Evolutionary conservation across 2,113 vertebrate species (phyloP), one percentile per base, ranked within the genome.

Genomic region (Piprites chloris): DNA sequence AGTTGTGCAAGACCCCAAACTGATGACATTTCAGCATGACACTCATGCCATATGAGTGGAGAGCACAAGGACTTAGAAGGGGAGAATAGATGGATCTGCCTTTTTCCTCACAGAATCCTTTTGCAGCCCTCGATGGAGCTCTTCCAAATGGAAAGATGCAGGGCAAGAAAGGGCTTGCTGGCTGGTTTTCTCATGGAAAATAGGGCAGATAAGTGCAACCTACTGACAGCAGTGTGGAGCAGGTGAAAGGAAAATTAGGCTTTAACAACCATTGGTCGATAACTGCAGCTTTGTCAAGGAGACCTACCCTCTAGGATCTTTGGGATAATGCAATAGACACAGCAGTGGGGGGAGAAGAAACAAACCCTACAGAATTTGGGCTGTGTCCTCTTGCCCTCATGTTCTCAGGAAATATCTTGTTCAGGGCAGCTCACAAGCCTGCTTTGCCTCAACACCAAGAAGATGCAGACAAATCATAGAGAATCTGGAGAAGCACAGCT

Each of bases 401-500:
- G 30, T 73, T 69, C 37, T 39, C 12, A 49, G 63, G n/a, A 88
- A 56, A 63, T 3, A 1, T 24, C 76, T 89, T 85, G 42, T 58
- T 92, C 18, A 20, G 58, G 4, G 3, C 44, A 82, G 69, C 37
- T 84, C 52, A 61, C 66, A 84, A 59, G 53, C 26, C 53, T 69
- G 44, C 44, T 96, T 93, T 92, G 66, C 74, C 82, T 74, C 74
- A 72, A 30, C 49, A 82, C 69, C 55, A 90, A 81, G 92, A 96
- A 94, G 87, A 82, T 95, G 65, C 77, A 85, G 94, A 89, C 92
- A 93, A 95, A 95, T 92, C 20, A 13, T 96, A 97, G 91, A 65
- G 78, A 96, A 96, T 69, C 67, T 90, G 95, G 78, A 85, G 88
- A 90, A 93, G 63, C 82, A 72, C 63, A 90, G 79, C 90, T 93